These are phyloP conservation scores for Brachionus asplanchnoidis DNA, from an alignment of 1,140 invertebrate genomes.

Conservation along the genomic window DNA sequence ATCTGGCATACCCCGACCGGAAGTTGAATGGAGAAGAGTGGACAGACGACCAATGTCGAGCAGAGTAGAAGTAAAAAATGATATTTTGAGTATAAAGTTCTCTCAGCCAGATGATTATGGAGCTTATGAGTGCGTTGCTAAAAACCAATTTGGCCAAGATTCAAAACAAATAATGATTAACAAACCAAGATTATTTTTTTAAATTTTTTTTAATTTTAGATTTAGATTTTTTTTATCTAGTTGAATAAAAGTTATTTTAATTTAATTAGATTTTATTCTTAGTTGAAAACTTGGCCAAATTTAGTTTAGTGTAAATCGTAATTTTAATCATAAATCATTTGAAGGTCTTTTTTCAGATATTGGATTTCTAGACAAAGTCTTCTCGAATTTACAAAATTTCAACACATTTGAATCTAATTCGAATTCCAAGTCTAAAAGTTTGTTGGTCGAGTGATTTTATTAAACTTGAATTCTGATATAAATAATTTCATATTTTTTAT, in stretches of 20 bases:
- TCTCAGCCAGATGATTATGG: slow-evolving; percentile 19
- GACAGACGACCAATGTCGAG: neutral
- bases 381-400: neutral
- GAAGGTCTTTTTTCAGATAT: neutral
- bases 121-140: neutral
- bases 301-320: neutral
- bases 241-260: neutral
- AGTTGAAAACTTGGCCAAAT: slow-evolving; percentile 1
- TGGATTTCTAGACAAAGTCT: neutral
- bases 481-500: no score
- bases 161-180: neutral
- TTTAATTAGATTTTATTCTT: neutral
- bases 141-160: neutral
- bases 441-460: no score
- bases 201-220: neutral
- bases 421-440: neutral
- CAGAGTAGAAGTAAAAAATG: neutral
- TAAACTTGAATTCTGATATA: no score
- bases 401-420: neutral
- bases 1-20: slow-evolving; percentile 11
- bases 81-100: neutral
- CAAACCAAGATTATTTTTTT: neutral
- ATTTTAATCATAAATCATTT: slow-evolving; percentile 20
- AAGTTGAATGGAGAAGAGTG: neutral
- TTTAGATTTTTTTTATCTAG: neutral